Evolutionary conservation across 92 coral and sea anemone genomes (phyloP).

Genomic region (Metridium senile): DNA sequence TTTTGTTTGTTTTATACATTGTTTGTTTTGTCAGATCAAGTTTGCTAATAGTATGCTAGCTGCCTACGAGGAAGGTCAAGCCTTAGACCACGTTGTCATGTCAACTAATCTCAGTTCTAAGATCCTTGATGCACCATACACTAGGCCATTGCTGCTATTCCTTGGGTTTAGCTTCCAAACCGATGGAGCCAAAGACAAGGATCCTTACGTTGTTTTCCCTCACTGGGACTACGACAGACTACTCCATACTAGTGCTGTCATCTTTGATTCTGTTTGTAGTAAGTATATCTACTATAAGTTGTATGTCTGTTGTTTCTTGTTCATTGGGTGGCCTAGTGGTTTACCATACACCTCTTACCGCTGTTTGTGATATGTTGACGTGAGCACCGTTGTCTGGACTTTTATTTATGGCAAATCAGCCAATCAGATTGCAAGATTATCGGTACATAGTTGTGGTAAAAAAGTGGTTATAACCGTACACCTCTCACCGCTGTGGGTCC

Average conservation of each 20-base stretch:
- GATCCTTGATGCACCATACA: constrained; percentile 59
- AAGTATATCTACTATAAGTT: constrained; percentile 26
- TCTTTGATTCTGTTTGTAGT: constrained; percentile 69
- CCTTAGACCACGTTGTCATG: constrained; percentile 68
- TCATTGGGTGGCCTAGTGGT: no score
- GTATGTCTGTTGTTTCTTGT: no score
- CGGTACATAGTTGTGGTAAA: no score
- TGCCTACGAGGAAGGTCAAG: constrained; percentile 55
- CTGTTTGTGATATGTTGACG: no score
- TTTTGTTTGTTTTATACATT: no score
- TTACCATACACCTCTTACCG: no score
- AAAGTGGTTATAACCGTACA: no score
- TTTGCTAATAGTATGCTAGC: constrained; percentile 70
- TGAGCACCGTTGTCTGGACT: no score
- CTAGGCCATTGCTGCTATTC: constrained; percentile 47
- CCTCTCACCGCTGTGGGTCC: no score
- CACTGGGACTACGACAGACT: constrained; percentile 84
- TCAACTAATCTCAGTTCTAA: constrained; percentile 73
- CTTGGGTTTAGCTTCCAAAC: constrained; percentile 78
- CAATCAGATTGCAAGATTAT: no score
- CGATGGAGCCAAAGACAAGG: constrained; percentile 65
- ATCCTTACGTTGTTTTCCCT: constrained; percentile 79
- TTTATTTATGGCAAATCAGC: no score
- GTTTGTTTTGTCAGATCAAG: no score
- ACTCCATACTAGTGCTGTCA: constrained; percentile 44